phyloP scores from a whole-genome alignment of 2,888 invertebrate genomes.

The Dusona sp. region DNA sequence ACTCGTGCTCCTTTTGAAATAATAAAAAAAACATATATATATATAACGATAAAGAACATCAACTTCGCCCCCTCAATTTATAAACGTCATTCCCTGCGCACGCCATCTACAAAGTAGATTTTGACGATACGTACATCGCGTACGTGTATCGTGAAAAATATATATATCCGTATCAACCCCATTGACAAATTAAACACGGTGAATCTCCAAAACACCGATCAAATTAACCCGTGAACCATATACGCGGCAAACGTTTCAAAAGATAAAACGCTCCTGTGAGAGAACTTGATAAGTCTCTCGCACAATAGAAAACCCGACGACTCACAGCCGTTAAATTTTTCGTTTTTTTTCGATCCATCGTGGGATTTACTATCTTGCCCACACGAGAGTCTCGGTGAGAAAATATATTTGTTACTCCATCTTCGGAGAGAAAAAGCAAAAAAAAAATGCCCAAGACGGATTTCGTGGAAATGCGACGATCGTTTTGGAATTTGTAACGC shows the following conservation, averaged over 20 bases:
- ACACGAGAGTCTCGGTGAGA: conserved; percentile 60
- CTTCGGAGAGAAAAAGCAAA: conserved; percentile 2
- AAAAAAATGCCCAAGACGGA: conserved; percentile 71
- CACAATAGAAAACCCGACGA: conserved; percentile 74
- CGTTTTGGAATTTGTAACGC: neutral
- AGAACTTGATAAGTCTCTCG: conserved; percentile 71
- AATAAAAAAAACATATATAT: conserved; percentile 18
- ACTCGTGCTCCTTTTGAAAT: conserved; percentile 71
- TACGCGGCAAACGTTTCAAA: conserved; percentile 45
- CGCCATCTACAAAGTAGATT: conserved; percentile 56
- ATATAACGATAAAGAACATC: conserved; percentile 4
- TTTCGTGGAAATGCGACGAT: conserved; percentile 73
- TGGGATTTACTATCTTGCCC: conserved; percentile 74
- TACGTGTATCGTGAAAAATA: conserved; percentile 23
- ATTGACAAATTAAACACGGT: conserved; percentile 64
- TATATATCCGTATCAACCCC: conserved; percentile 17
- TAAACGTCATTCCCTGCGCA: conserved; percentile 37
- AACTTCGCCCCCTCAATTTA: conserved; percentile 56
- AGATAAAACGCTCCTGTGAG: conserved; percentile 48
- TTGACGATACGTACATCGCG: conserved; percentile 36
- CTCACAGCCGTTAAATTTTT: conserved; percentile 77
- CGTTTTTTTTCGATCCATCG: conserved; percentile 67
- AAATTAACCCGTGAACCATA: conserved; percentile 69
- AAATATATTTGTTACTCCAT: neutral
- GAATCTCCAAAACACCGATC: conserved; percentile 57